Evolutionary conservation across 2,888 invertebrate species (phyloP).

Genomic region (Hydropsyche betteni): DNA sequence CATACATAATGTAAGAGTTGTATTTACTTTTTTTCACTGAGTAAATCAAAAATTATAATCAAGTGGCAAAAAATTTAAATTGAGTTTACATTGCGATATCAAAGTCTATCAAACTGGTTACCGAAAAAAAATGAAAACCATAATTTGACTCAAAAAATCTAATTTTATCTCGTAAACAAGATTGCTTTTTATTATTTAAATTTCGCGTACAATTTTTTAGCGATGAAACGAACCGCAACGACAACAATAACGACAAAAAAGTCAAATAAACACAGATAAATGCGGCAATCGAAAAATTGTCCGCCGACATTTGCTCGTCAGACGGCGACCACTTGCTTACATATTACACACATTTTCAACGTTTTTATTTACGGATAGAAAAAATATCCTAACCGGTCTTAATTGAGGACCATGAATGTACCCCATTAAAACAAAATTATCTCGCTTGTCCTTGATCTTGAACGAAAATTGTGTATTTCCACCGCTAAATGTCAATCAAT

Average conservation of each 20-base stretch:
- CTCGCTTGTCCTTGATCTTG: conserved; percentile 18
- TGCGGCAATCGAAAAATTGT: conserved; percentile 12
- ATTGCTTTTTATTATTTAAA: conserved; percentile 12
- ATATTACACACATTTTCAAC: background rate
- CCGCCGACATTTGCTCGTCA: background rate
- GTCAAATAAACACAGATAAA: background rate
- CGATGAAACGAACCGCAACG: conserved; percentile 1
- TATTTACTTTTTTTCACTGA: background rate
- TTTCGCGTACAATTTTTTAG: background rate
- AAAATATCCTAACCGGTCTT: background rate
- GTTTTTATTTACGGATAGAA: background rate
- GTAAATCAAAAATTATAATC: background rate
- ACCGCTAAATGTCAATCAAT: no score
- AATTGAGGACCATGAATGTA: conserved; percentile 14
- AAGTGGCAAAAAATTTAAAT: background rate
- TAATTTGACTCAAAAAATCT: background rate
- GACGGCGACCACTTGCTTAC: background rate
- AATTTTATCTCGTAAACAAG: conserved; percentile 14
- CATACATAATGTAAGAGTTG: background rate
- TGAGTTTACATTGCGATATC: background rate
- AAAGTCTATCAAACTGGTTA: background rate
- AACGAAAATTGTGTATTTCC: background rate
- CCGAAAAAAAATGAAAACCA: background rate
- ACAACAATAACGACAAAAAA: background rate
- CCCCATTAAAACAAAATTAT: conserved; percentile 6